phyloP scores from a whole-genome alignment of 2,113 vertebrate genomes.

The Furnarius figulus region DNA sequence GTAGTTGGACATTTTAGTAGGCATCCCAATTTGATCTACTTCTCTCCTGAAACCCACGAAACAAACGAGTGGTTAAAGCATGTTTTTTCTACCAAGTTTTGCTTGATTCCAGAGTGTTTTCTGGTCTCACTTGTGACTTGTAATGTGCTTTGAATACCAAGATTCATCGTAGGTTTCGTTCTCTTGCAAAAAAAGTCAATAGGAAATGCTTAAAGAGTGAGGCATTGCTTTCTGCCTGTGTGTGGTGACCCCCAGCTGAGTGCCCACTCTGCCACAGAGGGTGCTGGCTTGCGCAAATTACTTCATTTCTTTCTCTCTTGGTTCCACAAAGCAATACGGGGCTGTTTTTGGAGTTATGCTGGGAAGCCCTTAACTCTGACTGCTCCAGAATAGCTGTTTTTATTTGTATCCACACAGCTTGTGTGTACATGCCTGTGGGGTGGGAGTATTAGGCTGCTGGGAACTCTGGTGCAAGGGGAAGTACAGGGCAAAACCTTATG shows the following conservation, averaged over 20 bases:
- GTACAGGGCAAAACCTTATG: background rate
- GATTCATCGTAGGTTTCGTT: background rate
- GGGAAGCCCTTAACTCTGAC: background rate
- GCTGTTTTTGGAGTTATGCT: background rate
- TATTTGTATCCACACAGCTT: background rate
- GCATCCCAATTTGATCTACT: background rate
- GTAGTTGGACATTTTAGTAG: background rate
- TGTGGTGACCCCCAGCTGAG: background rate
- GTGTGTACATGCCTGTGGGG: rapidly evolving
- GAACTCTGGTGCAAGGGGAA: background rate
- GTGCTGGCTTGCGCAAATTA: background rate
- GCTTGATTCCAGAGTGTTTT: background rate
- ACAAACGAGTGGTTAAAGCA: background rate
- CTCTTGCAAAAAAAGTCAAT: background rate
- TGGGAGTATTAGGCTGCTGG: rapidly evolving
- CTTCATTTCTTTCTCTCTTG: background rate
- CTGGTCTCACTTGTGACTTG: background rate
- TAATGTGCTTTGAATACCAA: background rate
- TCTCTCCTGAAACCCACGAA: background rate
- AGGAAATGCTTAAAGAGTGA: background rate
- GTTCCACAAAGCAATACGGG: background rate
- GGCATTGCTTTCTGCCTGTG: background rate
- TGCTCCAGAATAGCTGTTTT: background rate
- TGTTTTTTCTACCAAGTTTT: background rate
- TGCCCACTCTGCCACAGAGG: rapidly evolving